Base-by-base conservation (phyloP, 2,113 vertebrate species). In the Proterorhinus semilunaris region DNA sequence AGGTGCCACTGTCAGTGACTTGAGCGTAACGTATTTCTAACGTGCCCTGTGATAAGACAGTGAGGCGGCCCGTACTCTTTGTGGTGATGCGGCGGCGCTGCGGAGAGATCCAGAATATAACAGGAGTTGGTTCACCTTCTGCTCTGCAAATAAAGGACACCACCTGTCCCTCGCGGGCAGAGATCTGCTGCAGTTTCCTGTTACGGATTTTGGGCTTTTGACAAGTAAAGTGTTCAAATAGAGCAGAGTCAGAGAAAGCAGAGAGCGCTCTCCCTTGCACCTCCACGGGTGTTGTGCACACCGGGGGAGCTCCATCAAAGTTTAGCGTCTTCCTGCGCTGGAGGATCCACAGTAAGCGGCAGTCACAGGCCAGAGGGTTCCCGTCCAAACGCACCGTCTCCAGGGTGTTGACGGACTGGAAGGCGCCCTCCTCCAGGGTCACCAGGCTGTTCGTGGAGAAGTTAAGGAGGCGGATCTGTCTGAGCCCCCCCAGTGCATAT, bases 221-320 rank as follows among this genome's bases (percentile, higher is more conserved):
- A 82, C 98, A 99, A 45, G 96, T 98, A 75, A 99, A 98, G 75
- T 95, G 96, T 71, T 98, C 96, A 2, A 98, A 96, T n/a, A 99
- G 94, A 36, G 93, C 92, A 0, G 96, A 95, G 90, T 98, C 98
- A 0, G 96, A 93, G 80, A 99, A 95, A 66, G 89, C 89, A 0
- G 87, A 93, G n/a, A 99, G 93, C 8, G 95, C 94, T 0, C 94
- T 91, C 7, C 95, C 96, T 78, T 94, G 95, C 49, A 98, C 94
- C 75, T 96, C 95, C 0, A 94, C 91, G 0, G 98, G 97, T 0
- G 88, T 89, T 75, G 92, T 91, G 69, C 98, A 99, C 80, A 95
- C 91, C 0, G 98, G 98, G 10, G 94, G 92, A 12, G 92, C 92
- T 16, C 94, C 92, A 0, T 98, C 95, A 0, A 99, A 99, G 87